A percentile compares a stretch with the other conserved stretches of the same genome.
phyloP scores from a whole-genome alignment of 2,888 invertebrate species.

The Melanostoma mellinum region DNA sequence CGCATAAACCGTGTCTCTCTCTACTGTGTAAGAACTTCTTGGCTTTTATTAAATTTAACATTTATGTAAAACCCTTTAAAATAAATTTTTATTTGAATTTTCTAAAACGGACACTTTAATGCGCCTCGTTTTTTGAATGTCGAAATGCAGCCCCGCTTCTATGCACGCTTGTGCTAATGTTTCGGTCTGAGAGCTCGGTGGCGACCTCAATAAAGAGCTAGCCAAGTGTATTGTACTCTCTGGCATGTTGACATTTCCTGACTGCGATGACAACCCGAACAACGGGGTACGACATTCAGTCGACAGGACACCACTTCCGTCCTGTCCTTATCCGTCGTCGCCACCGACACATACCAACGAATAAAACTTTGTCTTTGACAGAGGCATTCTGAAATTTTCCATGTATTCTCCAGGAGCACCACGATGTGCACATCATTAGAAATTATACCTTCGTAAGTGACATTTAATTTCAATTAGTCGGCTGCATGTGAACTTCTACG shows the following conservation, averaged over 20 bases:
- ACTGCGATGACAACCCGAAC: conserved; percentile 43
- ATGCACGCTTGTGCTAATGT: background rate
- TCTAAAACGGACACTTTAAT: background rate
- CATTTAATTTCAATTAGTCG: conserved; percentile 69
- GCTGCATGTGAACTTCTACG: background rate
- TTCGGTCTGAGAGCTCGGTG: background rate
- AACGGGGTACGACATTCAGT: conserved; percentile 14
- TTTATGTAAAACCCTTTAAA: no score
- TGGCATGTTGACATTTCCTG: conserved; percentile 48
- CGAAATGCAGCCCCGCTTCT: background rate
- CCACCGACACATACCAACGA: background rate
- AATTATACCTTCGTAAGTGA: conserved; percentile 66
- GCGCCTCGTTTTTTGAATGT: background rate
- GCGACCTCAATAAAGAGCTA: conserved; percentile 42
- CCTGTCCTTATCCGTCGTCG: conserved; percentile 22
- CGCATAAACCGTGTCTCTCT: no score
- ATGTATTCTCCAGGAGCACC: background rate
- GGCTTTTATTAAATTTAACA: no score
- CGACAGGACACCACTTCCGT: conserved; percentile 50
- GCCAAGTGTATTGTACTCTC: conserved; percentile 40
- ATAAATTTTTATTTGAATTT: background rate
- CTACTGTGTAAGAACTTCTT: no score
- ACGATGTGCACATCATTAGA: conserved; percentile 49
- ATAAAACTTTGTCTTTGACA: conserved; percentile 11
- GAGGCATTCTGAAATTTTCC: conserved; percentile 8